Conservation (phyloP, 2,113 vertebrate genomes). For the Taxidea taxus region DNA sequence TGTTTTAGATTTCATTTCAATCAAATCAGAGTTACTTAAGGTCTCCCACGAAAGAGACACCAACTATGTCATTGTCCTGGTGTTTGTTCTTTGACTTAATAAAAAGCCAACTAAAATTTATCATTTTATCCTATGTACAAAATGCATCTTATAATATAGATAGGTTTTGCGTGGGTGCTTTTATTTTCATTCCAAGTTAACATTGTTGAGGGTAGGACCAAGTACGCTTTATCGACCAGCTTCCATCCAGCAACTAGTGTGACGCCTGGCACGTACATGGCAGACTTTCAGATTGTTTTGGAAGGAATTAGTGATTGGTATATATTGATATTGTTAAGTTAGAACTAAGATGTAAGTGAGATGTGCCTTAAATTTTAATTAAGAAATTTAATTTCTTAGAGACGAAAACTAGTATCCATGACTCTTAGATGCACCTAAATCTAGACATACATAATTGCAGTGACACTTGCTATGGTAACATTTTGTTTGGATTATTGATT, state of each 20-base stretch:
- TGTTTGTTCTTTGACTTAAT: conserved; percentile 19
- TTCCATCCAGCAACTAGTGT: not conserved
- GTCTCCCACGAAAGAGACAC: not conserved
- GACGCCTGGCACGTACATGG: not conserved
- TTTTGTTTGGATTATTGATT: conserved; percentile 33
- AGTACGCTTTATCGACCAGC: not conserved
- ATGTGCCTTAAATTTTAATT: conserved; percentile 18
- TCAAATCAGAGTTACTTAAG: not conserved
- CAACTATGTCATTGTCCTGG: not conserved
- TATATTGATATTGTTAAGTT: not conserved
- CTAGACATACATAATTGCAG: not conserved
- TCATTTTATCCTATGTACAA: not conserved
- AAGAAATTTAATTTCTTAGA: conserved; percentile 6
- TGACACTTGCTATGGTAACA: not conserved
- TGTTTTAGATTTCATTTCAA: conserved; percentile 31
- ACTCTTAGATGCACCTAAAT: not conserved
- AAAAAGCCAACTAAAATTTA: not conserved
- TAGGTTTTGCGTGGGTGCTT: not conserved
- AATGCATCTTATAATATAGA: not conserved
- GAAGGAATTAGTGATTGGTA: not conserved
- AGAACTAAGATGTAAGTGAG: not conserved
- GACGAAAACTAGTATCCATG: not conserved
- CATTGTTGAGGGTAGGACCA: not conserved
- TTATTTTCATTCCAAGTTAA: not conserved
- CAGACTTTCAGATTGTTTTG: not conserved